Evolutionary conservation across 2,113 vertebrate genomes (phyloP).

Genomic region (Pachypanchax playfairii): DNA sequence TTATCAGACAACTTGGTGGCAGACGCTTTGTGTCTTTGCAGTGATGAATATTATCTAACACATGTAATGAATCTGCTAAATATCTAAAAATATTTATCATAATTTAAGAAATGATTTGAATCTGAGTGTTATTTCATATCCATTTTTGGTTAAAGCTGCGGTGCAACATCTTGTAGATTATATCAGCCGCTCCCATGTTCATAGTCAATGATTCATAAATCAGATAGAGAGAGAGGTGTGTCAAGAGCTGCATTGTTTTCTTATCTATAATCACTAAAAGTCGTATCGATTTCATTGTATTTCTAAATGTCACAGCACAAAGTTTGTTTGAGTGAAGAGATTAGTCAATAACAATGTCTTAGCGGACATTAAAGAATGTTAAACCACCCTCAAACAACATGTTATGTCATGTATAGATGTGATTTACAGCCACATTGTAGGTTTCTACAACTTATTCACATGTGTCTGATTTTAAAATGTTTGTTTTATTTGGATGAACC

Average conservation of each 20-base stretch:
- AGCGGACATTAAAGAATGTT: not conserved
- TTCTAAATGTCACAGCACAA: constrained; percentile 11
- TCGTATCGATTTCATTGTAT: constrained; percentile 27
- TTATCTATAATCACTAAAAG: constrained; percentile 29
- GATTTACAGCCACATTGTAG: constrained; percentile 12
- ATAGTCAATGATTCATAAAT: constrained; percentile 48
- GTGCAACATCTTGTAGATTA: constrained; percentile 2
- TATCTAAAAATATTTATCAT: not conserved
- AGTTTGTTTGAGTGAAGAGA: not conserved
- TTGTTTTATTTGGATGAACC: constrained; percentile 10
- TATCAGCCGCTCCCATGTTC: constrained; percentile 47
- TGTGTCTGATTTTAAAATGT: constrained; percentile 5
- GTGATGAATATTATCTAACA: not conserved
- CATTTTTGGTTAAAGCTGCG: not conserved
- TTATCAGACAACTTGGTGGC: constrained; percentile 48
- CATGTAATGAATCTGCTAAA: not conserved
- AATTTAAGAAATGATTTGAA: too few relatives aligned
- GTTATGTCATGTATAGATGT: not conserved
- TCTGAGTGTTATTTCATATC: too few relatives aligned
- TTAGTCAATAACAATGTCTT: not conserved
- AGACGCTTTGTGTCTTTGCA: constrained; percentile 18
- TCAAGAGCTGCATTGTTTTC: not conserved
- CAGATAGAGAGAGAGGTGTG: constrained; percentile 30
- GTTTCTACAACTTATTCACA: too few relatives aligned
- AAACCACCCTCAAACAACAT: not conserved